These are phyloP conservation scores for Lydus trimaculatus DNA, from an alignment of 2,888 invertebrate genomes.

Conservation along the genomic window DNA sequence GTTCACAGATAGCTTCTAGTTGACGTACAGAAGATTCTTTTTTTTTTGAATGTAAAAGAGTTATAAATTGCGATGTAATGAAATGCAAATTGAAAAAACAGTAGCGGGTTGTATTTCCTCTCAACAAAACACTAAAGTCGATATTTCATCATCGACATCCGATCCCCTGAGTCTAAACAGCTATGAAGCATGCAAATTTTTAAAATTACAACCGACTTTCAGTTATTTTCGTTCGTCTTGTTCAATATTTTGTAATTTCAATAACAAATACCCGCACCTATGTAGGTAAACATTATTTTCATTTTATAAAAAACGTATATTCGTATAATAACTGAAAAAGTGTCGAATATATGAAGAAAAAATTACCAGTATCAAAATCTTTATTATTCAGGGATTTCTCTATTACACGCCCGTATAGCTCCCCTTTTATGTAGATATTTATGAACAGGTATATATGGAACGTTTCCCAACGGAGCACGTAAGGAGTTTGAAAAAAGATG, in stretches of 20 bases:
- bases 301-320: background rate
- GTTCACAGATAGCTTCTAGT: background rate
- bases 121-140: constrained; percentile 23
- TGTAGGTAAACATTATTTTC: background rate
- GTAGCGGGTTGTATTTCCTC: constrained; percentile 31
- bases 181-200: constrained; percentile 25
- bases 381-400: constrained; percentile 5
- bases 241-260: background rate
- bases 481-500: background rate
- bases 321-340: background rate
- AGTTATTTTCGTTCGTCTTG: background rate
- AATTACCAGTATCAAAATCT: background rate
- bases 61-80: constrained; percentile 29
- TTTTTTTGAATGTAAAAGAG: constrained; percentile 23
- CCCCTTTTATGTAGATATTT: background rate
- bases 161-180: constrained; percentile 19
- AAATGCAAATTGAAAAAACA: constrained; percentile 34
- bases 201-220: constrained; percentile 18
- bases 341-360: background rate
- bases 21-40: background rate
- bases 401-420: background rate
- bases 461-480: background rate
- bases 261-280: constrained; percentile 9
- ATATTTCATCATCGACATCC: constrained; percentile 27
- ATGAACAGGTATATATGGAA: background rate